Percentiles rank a stretch among this genome's conserved stretches.
phyloP scores from a whole-genome alignment of 2,113 vertebrate species.

The Galbula dea region DNA sequence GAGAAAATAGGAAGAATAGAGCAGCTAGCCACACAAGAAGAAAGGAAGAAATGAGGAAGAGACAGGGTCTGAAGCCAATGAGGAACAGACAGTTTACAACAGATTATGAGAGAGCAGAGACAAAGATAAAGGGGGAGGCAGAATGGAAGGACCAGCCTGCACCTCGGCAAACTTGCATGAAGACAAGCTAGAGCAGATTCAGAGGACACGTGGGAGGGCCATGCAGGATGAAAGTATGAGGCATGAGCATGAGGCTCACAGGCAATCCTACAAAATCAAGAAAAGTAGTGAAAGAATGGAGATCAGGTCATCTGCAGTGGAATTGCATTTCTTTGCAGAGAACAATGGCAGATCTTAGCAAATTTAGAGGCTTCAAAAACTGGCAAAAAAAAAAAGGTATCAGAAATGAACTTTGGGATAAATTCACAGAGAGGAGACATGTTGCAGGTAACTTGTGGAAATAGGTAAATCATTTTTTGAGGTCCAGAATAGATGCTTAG shows the following conservation, averaged over 20 bases:
- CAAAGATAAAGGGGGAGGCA: not conserved
- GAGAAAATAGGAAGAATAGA: not conserved
- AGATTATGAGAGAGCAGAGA: not conserved
- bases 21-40: not conserved
- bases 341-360: not conserved
- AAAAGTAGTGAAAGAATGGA: not conserved
- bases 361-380: not conserved
- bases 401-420: not conserved
- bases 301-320: not conserved
- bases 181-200: not conserved
- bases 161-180: not conserved
- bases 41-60: not conserved
- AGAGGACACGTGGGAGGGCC: not conserved
- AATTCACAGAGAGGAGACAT: not conserved
- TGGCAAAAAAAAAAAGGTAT: not conserved
- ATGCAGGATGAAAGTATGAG: not conserved
- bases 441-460: not conserved
- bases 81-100: not conserved
- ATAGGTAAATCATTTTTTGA: not conserved
- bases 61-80: not conserved
- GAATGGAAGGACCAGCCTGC: not conserved
- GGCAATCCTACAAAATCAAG: rapidly evolving
- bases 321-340: not conserved
- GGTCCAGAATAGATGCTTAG: not conserved
- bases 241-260: not conserved